Percentiles rank a stretch among this genome's conserved stretches.
Evolutionary conservation across 2,888 invertebrate species (phyloP).

Genomic region (Onchidella celtica): DNA sequence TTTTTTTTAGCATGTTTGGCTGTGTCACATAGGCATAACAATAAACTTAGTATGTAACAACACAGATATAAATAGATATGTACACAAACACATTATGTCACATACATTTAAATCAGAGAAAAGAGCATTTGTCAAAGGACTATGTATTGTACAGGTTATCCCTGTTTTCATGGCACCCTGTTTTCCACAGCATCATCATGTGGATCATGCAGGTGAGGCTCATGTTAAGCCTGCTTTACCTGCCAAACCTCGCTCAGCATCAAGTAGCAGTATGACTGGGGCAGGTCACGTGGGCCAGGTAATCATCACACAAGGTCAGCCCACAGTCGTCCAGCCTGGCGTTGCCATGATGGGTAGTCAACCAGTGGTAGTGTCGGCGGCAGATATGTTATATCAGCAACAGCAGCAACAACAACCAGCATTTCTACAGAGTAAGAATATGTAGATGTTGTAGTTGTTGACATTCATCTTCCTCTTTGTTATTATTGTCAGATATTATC

Average conservation of each 20-base stretch:
- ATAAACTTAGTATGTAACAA: too few relatives aligned
- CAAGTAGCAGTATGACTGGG: not conserved
- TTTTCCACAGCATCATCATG: not conserved
- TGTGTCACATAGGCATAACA: too few relatives aligned
- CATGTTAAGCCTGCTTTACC: constrained; percentile 6
- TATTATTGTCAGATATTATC: too few relatives aligned
- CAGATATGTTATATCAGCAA: not conserved
- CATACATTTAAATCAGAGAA: too few relatives aligned
- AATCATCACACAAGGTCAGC: not conserved
- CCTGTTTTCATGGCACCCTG: too few relatives aligned
- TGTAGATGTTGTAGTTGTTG: too few relatives aligned
- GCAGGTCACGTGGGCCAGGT: not conserved
- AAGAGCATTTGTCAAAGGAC: too few relatives aligned
- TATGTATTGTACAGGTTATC: too few relatives aligned
- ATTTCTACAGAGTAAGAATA: constrained; percentile 35
- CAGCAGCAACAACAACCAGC: constrained; percentile 18
- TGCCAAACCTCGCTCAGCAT: constrained; percentile 1
- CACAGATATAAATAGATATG: too few relatives aligned
- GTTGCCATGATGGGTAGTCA: not conserved
- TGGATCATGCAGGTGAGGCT: not conserved
- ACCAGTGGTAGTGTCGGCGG: not conserved
- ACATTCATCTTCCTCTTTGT: too few relatives aligned
- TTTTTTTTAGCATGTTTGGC: too few relatives aligned
- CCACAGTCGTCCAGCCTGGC: not conserved
- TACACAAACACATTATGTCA: too few relatives aligned